Conservation (phyloP, 2,888 invertebrate genomes). For the Pyrochroa serraticornis region DNA sequence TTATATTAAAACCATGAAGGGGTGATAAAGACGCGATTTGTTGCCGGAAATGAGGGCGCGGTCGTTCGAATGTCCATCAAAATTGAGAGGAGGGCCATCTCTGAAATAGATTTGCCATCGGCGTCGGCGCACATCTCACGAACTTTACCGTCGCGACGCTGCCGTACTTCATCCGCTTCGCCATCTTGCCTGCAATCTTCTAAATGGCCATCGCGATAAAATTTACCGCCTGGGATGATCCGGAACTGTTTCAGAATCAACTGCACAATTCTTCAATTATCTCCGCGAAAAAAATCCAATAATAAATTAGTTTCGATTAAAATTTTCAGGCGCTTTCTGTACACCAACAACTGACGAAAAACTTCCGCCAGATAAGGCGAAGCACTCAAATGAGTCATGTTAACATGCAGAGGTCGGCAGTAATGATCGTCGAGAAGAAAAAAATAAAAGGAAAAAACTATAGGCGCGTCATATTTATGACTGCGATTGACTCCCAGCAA, state of each 20-base stretch:
- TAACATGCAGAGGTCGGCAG: no score
- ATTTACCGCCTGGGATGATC: slow-evolving; percentile 48
- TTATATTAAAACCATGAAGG: slow-evolving; percentile 24
- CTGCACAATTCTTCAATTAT: slow-evolving; percentile 10
- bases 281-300: neutral
- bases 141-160: slow-evolving; percentile 43
- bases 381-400: no score
- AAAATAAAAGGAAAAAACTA: no score
- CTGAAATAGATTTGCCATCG: slow-evolving; percentile 54
- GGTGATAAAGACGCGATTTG: slow-evolving; percentile 56
- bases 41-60: slow-evolving; percentile 57
- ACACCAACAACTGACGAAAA: slow-evolving; percentile 1
- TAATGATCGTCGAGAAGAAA: neutral
- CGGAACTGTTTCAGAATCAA: neutral
- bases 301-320: slow-evolving; percentile 3
- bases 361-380: no score
- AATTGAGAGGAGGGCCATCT: slow-evolving; percentile 59
- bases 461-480: slow-evolving; percentile 45
- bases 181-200: slow-evolving; percentile 58
- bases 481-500: slow-evolving; percentile 37
- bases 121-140: slow-evolving; percentile 46
- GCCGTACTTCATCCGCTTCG: slow-evolving; percentile 44
- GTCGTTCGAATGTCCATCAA: slow-evolving; percentile 60
- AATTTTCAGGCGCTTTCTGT: no score
- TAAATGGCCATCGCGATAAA: slow-evolving; percentile 59